These are phyloP conservation scores for Cryptomyrus ogoouensis DNA, from an alignment of 2,113 vertebrate species.

Conservation along the genomic window DNA sequence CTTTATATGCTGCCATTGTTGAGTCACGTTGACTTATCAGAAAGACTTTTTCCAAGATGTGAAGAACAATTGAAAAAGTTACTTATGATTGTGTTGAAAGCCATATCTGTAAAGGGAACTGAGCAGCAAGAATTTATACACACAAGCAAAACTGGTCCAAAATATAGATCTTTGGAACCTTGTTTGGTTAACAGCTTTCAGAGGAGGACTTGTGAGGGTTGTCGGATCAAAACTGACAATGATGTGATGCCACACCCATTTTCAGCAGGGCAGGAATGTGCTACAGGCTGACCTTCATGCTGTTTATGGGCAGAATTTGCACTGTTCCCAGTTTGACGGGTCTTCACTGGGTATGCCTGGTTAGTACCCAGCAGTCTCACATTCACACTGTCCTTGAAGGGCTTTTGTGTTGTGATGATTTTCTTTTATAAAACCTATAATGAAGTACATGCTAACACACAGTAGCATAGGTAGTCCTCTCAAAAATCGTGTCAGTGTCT, in stretches of 20 bases:
- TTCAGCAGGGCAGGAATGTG: not conserved
- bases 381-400: not conserved
- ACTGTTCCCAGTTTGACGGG: not conserved
- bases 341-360: not conserved
- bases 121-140: not conserved
- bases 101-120: not conserved
- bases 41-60: not conserved
- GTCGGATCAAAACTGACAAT: not conserved
- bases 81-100: not conserved
- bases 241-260: not conserved
- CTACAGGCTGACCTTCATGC: not conserved
- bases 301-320: not conserved
- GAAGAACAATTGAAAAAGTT: not conserved
- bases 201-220: not conserved
- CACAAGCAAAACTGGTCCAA: not conserved
- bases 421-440: not conserved
- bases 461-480: not conserved
- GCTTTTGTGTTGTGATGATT: not conserved
- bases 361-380: not conserved
- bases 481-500: not conserved
- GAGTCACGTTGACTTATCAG: not conserved
- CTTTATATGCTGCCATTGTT: not conserved
- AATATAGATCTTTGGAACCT: not conserved
- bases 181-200: not conserved
- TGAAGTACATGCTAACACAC: not conserved